Evolutionary conservation across 2,888 invertebrate species (phyloP).

Genomic region (Stenotaenia linearis): DNA sequence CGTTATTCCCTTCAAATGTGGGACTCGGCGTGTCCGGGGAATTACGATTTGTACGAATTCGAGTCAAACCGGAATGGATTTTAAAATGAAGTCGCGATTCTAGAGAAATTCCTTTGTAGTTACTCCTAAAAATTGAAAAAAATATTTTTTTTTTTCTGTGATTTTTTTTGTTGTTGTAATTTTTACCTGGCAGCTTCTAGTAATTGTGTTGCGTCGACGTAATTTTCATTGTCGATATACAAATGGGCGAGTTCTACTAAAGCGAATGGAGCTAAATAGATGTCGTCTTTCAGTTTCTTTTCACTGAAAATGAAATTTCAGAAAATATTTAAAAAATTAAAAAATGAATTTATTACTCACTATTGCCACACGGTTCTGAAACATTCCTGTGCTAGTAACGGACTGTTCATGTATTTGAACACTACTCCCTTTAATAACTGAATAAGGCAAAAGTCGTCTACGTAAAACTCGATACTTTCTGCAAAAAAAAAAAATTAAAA

Average conservation of each 20-base stretch:
- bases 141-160: background rate
- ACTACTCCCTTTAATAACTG: constrained; percentile 76
- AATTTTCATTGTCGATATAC: constrained; percentile 63
- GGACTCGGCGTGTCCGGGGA: background rate
- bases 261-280: constrained; percentile 77
- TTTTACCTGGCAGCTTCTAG: constrained; percentile 76
- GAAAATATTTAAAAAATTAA: background rate
- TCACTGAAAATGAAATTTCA: constrained; percentile 51
- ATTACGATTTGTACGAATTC: constrained; percentile 38
- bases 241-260: constrained; percentile 78
- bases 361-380: constrained; percentile 59
- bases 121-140: constrained; percentile 60
- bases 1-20: background rate
- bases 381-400: constrained; percentile 69
- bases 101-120: constrained; percentile 77
- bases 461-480: constrained; percentile 46
- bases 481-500: background rate
- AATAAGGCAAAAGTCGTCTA: constrained; percentile 69
- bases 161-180: background rate
- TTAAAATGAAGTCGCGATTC: constrained; percentile 86
- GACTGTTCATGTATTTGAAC: constrained; percentile 69
- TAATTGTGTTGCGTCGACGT: constrained; percentile 61
- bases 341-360: constrained; percentile 39
- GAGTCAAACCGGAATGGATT: constrained; percentile 62
- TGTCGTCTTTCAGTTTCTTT: constrained; percentile 70